Evolutionary conservation across 2,888 invertebrate genomes (phyloP).

Genomic region (Rhodophaea formosa): DNA sequence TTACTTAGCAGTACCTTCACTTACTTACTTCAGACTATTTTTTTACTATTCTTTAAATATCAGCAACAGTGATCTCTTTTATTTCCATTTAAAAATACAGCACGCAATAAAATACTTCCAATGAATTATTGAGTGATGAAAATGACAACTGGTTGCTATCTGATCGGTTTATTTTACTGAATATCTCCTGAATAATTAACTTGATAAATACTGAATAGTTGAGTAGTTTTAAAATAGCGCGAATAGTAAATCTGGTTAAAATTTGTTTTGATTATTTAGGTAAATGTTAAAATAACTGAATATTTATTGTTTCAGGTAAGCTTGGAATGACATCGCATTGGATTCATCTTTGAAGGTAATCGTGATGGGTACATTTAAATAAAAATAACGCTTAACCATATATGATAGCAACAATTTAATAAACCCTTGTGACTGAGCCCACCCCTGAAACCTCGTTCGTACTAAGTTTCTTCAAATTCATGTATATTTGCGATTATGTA

Average conservation of each 20-base stretch:
- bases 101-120: slow-evolving; percentile 26
- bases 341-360: too few relatives aligned
- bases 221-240: neutral
- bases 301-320: slow-evolving; percentile 14
- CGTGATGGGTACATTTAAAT: too few relatives aligned
- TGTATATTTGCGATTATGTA: too few relatives aligned
- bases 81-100: slow-evolving; percentile 21
- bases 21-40: too few relatives aligned
- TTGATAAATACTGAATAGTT: slow-evolving; percentile 13
- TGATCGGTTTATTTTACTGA: slow-evolving; percentile 38
- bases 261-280: neutral
- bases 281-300: neutral
- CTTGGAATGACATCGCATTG: neutral
- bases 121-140: slow-evolving; percentile 39
- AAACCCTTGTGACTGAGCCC: too few relatives aligned
- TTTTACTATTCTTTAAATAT: too few relatives aligned
- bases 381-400: too few relatives aligned
- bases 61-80: too few relatives aligned
- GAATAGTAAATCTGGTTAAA: neutral
- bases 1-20: too few relatives aligned
- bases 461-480: too few relatives aligned
- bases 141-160: slow-evolving; percentile 34
- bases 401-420: too few relatives aligned
- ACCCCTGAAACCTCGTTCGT: too few relatives aligned
- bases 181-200: slow-evolving; percentile 40